These are phyloP conservation scores for Drosophila nigricruria DNA, from an alignment of 2,888 invertebrate species.

Conservation along the genomic window DNA sequence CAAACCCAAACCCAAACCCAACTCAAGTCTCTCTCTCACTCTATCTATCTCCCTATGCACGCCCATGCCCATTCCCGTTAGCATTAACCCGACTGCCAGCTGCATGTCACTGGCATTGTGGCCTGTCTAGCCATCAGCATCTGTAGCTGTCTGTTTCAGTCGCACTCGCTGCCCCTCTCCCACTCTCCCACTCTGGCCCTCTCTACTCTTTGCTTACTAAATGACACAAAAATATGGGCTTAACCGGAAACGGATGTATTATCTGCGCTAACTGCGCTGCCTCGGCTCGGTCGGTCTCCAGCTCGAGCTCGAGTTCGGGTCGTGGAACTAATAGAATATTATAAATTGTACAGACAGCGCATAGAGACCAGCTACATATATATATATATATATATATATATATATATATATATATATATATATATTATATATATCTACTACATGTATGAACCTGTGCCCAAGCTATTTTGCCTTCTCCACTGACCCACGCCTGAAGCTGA, in stretches of 20 bases:
- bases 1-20: background rate
- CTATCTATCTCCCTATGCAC: background rate
- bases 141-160: slow-evolving; percentile 75
- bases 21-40: background rate
- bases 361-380: slow-evolving; percentile 18
- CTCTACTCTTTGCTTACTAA: slow-evolving; percentile 43
- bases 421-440: background rate
- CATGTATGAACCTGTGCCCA: slow-evolving; percentile 50
- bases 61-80: slow-evolving; percentile 12
- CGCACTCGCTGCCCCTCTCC: slow-evolving; percentile 34
- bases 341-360: slow-evolving; percentile 67
- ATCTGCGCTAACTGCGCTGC: slow-evolving; percentile 85
- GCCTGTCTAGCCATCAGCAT: slow-evolving; percentile 73
- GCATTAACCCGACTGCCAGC: slow-evolving; percentile 15
- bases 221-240: slow-evolving; percentile 85
- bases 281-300: slow-evolving; percentile 37
- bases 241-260: slow-evolving; percentile 86
- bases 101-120: slow-evolving; percentile 70
- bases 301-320: slow-evolving; percentile 62
- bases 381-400: background rate
- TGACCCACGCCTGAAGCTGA: slow-evolving; percentile 70
- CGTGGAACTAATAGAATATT: slow-evolving; percentile 81
- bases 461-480: slow-evolving; percentile 45
- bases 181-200: slow-evolving; percentile 1
- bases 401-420: background rate